Percentiles rank a stretch among this genome's conserved stretches.
Conservation (phyloP, 2,888 invertebrate genomes). For the Siphlonurus alternatus region DNA sequence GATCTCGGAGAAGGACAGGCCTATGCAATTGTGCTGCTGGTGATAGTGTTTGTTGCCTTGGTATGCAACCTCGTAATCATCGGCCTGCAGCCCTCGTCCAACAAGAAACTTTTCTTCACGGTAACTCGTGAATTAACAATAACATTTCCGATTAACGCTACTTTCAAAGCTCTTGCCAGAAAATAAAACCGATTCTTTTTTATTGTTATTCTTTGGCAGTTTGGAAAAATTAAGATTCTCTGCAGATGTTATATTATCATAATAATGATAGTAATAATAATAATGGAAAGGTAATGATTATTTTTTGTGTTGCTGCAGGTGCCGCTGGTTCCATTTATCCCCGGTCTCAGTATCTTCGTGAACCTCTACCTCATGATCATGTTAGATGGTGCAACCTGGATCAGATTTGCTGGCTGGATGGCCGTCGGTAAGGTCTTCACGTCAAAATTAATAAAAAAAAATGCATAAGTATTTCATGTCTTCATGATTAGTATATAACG, state of each 20-base stretch:
- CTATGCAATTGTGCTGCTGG: not conserved
- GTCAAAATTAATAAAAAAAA: no score
- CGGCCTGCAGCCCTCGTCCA: slow-evolving; percentile 48
- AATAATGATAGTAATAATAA: no score
- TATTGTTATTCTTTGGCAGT: no score
- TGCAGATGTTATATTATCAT: no score
- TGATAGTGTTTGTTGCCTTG: slow-evolving; percentile 7
- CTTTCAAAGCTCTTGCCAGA: no score
- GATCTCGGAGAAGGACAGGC: not conserved
- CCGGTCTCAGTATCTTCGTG: slow-evolving; percentile 66
- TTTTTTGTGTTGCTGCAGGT: slow-evolving; percentile 45
- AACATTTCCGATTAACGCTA: no score
- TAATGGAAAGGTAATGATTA: no score
- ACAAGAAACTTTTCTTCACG: slow-evolving; percentile 47
- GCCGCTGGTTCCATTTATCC: slow-evolving; percentile 70
- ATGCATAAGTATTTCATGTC: no score
- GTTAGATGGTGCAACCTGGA: slow-evolving; percentile 71
- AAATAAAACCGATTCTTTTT: no score
- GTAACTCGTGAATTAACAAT: no score
- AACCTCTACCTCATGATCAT: slow-evolving; percentile 86
- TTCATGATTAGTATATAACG: no score
- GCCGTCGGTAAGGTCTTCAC: slow-evolving; percentile 48
- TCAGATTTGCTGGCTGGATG: slow-evolving; percentile 75
- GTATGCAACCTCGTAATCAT: slow-evolving; percentile 36
- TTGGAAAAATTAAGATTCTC: slow-evolving; percentile 12